phyloP scores from a whole-genome alignment of 2,888 invertebrate genomes.

The Ametastegia equiseti region DNA sequence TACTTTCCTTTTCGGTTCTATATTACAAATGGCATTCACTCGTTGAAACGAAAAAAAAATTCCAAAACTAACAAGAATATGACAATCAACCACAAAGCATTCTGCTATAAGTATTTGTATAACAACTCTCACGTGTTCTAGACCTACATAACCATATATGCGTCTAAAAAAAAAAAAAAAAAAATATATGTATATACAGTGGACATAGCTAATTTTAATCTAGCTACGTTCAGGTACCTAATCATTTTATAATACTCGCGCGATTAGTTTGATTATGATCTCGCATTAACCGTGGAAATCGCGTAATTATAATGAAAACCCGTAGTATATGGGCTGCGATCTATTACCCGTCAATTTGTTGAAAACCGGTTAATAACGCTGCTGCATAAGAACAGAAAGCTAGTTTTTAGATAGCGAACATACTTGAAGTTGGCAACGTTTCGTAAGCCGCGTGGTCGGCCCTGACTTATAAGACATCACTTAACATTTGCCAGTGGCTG shows the following conservation, averaged over 20 bases:
- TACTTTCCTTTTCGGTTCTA: no score
- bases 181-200: background rate
- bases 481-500: conserved; percentile 32
- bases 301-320: conserved; percentile 27
- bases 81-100: no score
- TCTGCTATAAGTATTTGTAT: background rate
- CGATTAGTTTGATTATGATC: conserved; percentile 26
- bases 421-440: conserved; percentile 9
- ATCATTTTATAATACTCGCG: background rate
- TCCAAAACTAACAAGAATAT: no score
- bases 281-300: background rate
- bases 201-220: background rate
- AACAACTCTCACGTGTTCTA: background rate
- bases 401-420: background rate
- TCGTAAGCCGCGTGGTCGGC: conserved; percentile 33
- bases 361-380: conserved; percentile 21
- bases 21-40: no score
- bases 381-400: no score
- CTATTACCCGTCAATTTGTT: conserved; percentile 24
- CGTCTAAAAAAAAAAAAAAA: background rate
- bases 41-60: no score
- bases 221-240: background rate
- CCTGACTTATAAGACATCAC: conserved; percentile 42
- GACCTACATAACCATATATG: background rate
- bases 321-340: conserved; percentile 10